Evolutionary conservation across 2,113 vertebrate genomes (phyloP), one percentile per base, ranked within the genome.

Genomic region (Scalopus aquaticus): DNA sequence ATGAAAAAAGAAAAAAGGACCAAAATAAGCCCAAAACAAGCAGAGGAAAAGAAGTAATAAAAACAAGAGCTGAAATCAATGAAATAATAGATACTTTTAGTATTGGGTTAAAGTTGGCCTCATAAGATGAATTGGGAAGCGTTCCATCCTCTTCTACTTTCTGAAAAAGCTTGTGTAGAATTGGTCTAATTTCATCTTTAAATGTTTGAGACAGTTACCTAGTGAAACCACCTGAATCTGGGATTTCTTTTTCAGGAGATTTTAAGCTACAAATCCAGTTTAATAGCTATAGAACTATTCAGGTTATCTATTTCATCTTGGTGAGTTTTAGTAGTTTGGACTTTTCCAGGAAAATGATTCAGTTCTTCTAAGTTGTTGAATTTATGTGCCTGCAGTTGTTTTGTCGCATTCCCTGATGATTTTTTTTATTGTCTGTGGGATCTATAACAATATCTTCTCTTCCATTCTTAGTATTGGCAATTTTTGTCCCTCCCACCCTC

Each of bases 271-370:
- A 91, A 81, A 42, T 90, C 64, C 20, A 64, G 17, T 80, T 39
- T 67, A 11, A 49, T 35, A 56, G 4, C 32, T 60, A 58, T 8
- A 56, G 37, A 92, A 77, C 37, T 51, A 49, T 78, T 92, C 56
- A 28, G 9, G 46, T 81, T 86, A 77, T 58, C 73, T 80, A 69
- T 69, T 88, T 80, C 51, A 95, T 80, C 32, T 84, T 85, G 88
- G 22, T 74, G 51, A 85, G 28, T 73, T 65, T 51, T 49, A 44
- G 37, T 60, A 81, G 44, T 81, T 91, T 86, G 51, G 30, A 19
- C 24, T 81, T 82, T 92, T 58, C n/a, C 54, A 89, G 54, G 12
- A 92, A 89, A 72, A 89, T 49, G 28, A 30, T n/a, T 85, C 5
- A 80, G 17, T 76, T 80, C 58, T 44, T 86, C 60, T 60, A 86